Conservation (phyloP, 2,888 invertebrate genomes). For the Chloroclystis v-ata region DNA sequence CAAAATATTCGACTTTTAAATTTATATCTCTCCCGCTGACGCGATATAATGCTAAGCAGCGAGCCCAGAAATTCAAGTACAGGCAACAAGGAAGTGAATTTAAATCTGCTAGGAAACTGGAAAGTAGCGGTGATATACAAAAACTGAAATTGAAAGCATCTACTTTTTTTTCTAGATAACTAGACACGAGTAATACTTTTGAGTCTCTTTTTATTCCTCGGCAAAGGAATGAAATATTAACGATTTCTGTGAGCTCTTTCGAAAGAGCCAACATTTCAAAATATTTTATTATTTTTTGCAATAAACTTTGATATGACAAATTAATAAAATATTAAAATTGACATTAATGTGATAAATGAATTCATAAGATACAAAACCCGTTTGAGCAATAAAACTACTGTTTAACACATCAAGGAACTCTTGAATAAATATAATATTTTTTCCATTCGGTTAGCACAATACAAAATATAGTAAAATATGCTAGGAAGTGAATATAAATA, state of each 20-base stretch:
- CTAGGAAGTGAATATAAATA: slow-evolving; percentile 69
- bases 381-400: not conserved
- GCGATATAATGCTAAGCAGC: slow-evolving; percentile 22
- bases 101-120: slow-evolving; percentile 47
- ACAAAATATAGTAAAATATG: slow-evolving; percentile 23
- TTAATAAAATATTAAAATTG: too few relatives aligned
- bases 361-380: too few relatives aligned
- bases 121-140: slow-evolving; percentile 47
- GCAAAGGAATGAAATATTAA: too few relatives aligned
- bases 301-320: too few relatives aligned
- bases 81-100: slow-evolving; percentile 58
- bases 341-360: too few relatives aligned
- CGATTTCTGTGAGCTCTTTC: too few relatives aligned
- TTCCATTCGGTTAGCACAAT: not conserved
- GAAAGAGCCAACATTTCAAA: too few relatives aligned
- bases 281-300: too few relatives aligned
- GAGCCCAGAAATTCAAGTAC: slow-evolving; percentile 24
- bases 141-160: too few relatives aligned
- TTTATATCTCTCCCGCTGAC: slow-evolving; percentile 20
- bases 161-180: too few relatives aligned
- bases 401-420: not conserved
- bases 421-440: not conserved
- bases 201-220: too few relatives aligned
- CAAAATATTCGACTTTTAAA: slow-evolving; percentile 24
- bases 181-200: too few relatives aligned